Evolutionary conservation across 2,888 invertebrate species (phyloP).

Genomic region (Scaptomyza cyrtandrae): DNA sequence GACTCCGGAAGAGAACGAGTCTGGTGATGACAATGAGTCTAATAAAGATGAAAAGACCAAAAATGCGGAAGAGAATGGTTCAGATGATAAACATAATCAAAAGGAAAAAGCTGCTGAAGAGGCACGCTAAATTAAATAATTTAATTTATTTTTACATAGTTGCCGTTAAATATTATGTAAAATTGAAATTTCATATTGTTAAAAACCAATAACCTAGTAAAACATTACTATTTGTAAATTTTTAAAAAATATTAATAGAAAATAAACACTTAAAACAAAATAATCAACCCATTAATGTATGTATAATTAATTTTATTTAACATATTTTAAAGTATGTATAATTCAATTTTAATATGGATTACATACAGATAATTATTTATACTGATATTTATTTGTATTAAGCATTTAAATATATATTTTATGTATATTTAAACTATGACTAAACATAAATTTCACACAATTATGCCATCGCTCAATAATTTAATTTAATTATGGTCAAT

Average conservation of each 20-base stretch:
- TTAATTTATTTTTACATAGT: constrained; percentile 7
- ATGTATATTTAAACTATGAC: constrained; percentile 80
- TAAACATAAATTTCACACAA: constrained; percentile 76
- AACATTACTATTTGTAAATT: constrained; percentile 2
- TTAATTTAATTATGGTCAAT: constrained; percentile 53
- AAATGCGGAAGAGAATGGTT: neutral
- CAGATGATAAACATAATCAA: neutral
- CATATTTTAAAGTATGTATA: constrained; percentile 78
- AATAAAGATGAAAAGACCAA: constrained; percentile 1
- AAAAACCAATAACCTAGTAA: neutral
- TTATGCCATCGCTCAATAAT: constrained; percentile 61
- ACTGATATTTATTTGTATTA: constrained; percentile 62
- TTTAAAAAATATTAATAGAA: neutral
- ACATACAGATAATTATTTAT: constrained; percentile 74
- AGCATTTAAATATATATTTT: constrained; percentile 79
- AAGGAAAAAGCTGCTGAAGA: constrained; percentile 10
- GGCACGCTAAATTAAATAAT: constrained; percentile 16
- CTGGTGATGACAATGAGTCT: neutral
- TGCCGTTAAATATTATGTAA: constrained; percentile 18
- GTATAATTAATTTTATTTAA: constrained; percentile 80
- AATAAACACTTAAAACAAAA: constrained; percentile 2
- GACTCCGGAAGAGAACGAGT: constrained; percentile 1
- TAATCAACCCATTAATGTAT: constrained; percentile 16
- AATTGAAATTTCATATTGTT: constrained; percentile 4
- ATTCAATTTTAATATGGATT: constrained; percentile 77